Conservation (phyloP, 2,888 invertebrate species). For the Chouioia cunea region DNA sequence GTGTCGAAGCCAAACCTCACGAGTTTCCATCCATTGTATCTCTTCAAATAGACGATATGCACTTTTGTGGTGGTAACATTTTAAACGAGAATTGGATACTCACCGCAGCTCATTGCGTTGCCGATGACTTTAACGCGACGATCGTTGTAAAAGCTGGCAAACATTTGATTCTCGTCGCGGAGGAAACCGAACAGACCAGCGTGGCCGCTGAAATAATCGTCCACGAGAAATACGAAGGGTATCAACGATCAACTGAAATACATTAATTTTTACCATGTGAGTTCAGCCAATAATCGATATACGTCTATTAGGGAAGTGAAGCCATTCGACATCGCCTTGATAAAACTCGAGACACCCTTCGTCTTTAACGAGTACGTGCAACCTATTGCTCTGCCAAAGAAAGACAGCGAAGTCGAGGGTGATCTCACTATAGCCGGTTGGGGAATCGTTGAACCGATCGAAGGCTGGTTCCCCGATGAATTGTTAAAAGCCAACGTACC, state of each 20-base stretch:
- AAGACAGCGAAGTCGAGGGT: conserved; percentile 49
- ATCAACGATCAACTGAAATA: too few relatives aligned
- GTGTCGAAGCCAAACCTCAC: too few relatives aligned
- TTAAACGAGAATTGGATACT: conserved; percentile 64
- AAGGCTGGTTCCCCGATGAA: conserved; percentile 52
- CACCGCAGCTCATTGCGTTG: conserved; percentile 62
- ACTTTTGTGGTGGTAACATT: conserved; percentile 67
- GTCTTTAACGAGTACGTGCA: conserved; percentile 60
- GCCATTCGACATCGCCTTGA: conserved; percentile 71
- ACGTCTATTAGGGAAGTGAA: too few relatives aligned
- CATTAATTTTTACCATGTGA: too few relatives aligned
- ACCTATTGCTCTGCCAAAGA: conserved; percentile 62
- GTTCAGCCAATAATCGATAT: too few relatives aligned
- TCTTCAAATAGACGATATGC: conserved; percentile 30
- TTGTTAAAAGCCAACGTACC: conserved; percentile 61
- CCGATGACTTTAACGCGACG: too few relatives aligned
- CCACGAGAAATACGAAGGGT: too few relatives aligned
- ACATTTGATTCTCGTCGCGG: too few relatives aligned
- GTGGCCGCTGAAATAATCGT: too few relatives aligned
- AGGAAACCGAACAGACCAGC: too few relatives aligned
- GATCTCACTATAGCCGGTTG: conserved; percentile 68
- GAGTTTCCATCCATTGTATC: too few relatives aligned
- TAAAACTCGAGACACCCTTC: conserved; percentile 64
- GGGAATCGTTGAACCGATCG: conserved; percentile 65
- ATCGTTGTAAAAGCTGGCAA: too few relatives aligned